Conservation (phyloP, 64 coral and sea anemone species). For the Exaiptasia diaphana region DNA sequence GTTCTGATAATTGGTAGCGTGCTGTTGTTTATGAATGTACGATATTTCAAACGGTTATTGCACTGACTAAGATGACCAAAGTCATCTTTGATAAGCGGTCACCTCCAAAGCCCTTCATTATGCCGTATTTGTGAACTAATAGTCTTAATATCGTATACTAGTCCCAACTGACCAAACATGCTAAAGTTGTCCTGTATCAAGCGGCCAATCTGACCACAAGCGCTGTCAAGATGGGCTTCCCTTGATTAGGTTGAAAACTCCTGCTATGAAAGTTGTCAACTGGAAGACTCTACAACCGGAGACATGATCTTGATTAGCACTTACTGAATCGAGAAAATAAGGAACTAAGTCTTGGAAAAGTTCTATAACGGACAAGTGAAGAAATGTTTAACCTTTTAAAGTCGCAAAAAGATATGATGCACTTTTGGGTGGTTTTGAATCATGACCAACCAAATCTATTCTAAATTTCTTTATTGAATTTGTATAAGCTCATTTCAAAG, state of each 20-base stretch:
- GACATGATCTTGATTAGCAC: background rate
- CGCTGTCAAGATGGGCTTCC: background rate
- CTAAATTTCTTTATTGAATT: no score
- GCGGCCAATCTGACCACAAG: conserved; percentile 4
- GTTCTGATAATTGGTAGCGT: background rate
- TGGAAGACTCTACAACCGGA: background rate
- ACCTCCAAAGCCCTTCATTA: conserved; percentile 2
- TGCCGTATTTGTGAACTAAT: conserved; percentile 11
- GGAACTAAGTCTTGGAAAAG: no score
- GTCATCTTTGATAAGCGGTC: background rate
- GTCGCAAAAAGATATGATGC: no score
- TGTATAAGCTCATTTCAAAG: no score
- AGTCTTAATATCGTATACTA: background rate
- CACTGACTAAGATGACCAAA: background rate
- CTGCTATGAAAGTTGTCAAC: background rate
- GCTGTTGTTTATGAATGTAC: background rate
- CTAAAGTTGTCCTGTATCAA: conserved; percentile 23
- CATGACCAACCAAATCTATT: no score
- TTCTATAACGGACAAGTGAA: no score
- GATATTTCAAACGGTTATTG: background rate
- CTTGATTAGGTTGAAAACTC: conserved; percentile 19
- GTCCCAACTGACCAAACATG: conserved; percentile 13
- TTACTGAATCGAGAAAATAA: no score
- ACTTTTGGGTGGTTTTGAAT: no score
- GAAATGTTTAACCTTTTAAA: no score